Evolutionary conservation across 2,888 invertebrate species (phyloP).

Genomic region (Biston stratarius): DNA sequence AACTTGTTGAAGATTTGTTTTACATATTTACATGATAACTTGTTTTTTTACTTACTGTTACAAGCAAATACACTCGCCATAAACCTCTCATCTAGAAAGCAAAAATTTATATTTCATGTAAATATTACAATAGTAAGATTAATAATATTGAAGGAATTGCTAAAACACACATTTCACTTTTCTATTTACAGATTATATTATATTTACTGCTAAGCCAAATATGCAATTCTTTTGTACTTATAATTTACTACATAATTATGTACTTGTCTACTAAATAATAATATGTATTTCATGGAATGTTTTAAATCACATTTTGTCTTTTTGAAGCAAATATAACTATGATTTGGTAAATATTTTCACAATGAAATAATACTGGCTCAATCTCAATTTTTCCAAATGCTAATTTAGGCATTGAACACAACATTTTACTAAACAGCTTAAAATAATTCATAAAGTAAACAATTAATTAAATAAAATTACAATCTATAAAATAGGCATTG

Average conservation of each 20-base stretch:
- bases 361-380: slow-evolving; percentile 37
- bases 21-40: too few relatives aligned
- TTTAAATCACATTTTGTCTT: slow-evolving; percentile 35
- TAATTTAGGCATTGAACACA: slow-evolving; percentile 25
- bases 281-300: slow-evolving; percentile 36
- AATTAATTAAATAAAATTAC: slow-evolving; percentile 9
- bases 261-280: slow-evolving; percentile 12
- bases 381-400: slow-evolving; percentile 34
- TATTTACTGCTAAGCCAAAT: not conserved
- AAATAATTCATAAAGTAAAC: slow-evolving; percentile 16
- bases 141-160: not conserved
- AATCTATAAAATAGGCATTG: slow-evolving; percentile 10
- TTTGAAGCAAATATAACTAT: slow-evolving; percentile 32
- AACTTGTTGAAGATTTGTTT: too few relatives aligned
- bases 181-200: not conserved
- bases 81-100: too few relatives aligned
- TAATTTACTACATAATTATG: slow-evolving; percentile 14
- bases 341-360: slow-evolving; percentile 33
- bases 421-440: slow-evolving; percentile 21
- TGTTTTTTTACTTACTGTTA: too few relatives aligned
- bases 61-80: too few relatives aligned
- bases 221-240: slow-evolving; percentile 17
- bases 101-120: too few relatives aligned
- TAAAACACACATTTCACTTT: not conserved
- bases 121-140: too few relatives aligned